Evolutionary conservation across 1,140 invertebrate species (phyloP).

Genomic region (Platorchestia sp.): DNA sequence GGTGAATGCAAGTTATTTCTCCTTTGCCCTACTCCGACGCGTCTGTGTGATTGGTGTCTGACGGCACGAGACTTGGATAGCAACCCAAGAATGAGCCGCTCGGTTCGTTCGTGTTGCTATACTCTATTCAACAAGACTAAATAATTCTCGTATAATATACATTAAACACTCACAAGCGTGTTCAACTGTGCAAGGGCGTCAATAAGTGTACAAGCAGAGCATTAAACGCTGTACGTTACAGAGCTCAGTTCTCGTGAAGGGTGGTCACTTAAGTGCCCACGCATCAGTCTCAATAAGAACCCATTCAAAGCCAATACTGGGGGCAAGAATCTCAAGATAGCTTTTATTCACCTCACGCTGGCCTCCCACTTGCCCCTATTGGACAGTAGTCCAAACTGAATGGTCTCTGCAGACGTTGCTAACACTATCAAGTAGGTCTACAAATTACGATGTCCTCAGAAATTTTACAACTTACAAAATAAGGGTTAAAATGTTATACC

Average conservation of each 20-base stretch:
- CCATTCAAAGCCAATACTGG: constrained; percentile 4
- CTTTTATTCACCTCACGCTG: not conserved
- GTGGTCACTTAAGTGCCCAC: not conserved
- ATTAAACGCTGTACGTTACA: not conserved
- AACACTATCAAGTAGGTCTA: not conserved
- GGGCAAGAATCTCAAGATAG: not conserved
- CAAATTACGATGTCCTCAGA: not conserved
- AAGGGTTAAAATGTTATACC: too few relatives aligned
- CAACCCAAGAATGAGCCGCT: too few relatives aligned
- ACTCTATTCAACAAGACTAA: too few relatives aligned
- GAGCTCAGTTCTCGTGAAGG: not conserved
- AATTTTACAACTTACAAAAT: too few relatives aligned
- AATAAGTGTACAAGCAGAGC: not conserved
- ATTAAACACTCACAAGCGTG: too few relatives aligned
- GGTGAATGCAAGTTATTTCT: too few relatives aligned
- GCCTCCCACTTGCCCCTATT: not conserved
- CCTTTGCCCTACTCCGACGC: too few relatives aligned
- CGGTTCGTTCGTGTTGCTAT: too few relatives aligned
- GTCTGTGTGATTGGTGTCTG: too few relatives aligned
- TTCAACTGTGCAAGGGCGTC: too few relatives aligned
- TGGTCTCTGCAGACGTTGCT: not conserved
- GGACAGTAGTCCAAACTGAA: not conserved
- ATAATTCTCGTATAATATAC: too few relatives aligned
- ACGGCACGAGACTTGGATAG: too few relatives aligned
- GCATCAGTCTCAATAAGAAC: not conserved